A percentile compares a stretch with the other conserved stretches of the same genome.
phyloP scores from a whole-genome alignment of 2,888 invertebrate species.

The Tribolium freemani region DNA sequence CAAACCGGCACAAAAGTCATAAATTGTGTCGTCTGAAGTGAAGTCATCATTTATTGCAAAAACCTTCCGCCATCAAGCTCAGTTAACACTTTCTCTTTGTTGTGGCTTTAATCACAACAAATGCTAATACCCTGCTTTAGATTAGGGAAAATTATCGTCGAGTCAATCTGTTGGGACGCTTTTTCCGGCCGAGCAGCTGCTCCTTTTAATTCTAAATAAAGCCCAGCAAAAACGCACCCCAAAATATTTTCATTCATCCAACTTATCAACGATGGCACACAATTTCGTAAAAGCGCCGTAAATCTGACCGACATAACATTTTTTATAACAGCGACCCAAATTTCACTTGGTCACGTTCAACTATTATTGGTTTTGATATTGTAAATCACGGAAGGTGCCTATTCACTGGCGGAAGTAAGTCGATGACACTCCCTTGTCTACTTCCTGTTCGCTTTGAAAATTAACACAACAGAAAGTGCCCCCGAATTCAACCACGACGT shows the following conservation, averaged over 20 bases:
- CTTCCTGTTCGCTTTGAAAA: slow-evolving; percentile 41
- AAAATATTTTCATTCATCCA: slow-evolving; percentile 35
- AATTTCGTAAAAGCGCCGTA: slow-evolving; percentile 17
- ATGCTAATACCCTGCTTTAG: slow-evolving; percentile 12
- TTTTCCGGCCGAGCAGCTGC: slow-evolving; percentile 36
- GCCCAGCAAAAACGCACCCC: slow-evolving; percentile 40
- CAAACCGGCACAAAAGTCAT: slow-evolving; percentile 8
- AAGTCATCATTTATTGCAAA: slow-evolving; percentile 9
- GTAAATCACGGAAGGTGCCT: slow-evolving; percentile 49
- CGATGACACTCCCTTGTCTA: slow-evolving; percentile 46
- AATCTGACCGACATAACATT: neutral
- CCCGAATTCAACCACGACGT: too few relatives aligned
- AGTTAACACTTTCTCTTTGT: slow-evolving; percentile 24
- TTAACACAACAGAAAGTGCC: neutral
- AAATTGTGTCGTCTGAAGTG: too few relatives aligned
- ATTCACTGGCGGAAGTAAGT: slow-evolving; percentile 48
- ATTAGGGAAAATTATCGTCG: slow-evolving; percentile 33
- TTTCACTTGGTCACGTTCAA: slow-evolving; percentile 43
- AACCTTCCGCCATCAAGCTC: neutral
- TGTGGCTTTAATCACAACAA: slow-evolving; percentile 17
- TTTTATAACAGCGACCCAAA: slow-evolving; percentile 31
- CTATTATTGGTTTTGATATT: slow-evolving; percentile 47
- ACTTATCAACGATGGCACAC: neutral
- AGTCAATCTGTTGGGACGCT: slow-evolving; percentile 24
- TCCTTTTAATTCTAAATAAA: slow-evolving; percentile 44